Percentiles rank a stretch among this genome's conserved stretches.
These are phyloP conservation scores for Odontocolon sp. DNA, from an alignment of 2,888 invertebrate species.

Conservation along the genomic window DNA sequence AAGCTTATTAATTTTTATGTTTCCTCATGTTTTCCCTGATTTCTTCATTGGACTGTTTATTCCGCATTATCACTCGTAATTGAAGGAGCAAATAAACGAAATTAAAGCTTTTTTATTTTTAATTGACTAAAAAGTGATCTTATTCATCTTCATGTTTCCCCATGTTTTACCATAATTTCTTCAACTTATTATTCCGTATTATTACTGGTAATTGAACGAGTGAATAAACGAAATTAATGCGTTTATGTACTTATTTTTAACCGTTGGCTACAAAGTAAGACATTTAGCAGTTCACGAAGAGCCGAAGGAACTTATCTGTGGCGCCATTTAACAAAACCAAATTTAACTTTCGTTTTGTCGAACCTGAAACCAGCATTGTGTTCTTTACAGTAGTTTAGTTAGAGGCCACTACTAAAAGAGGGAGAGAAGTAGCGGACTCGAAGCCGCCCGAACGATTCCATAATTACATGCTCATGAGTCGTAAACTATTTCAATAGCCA, in stretches of 20 bases:
- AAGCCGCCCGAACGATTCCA: slow-evolving; percentile 53
- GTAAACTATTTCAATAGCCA: slow-evolving; percentile 64
- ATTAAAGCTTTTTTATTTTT: slow-evolving; percentile 12
- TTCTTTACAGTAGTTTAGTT: slow-evolving; percentile 25
- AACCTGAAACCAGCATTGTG: slow-evolving; percentile 6
- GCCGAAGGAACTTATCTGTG: slow-evolving; percentile 1
- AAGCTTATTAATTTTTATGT: slow-evolving; percentile 48
- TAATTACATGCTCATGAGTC: slow-evolving; percentile 64
- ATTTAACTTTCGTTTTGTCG: slow-evolving; percentile 43
- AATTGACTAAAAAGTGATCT: slow-evolving; percentile 33
- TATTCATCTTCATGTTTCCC: slow-evolving; percentile 51
- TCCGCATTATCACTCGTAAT: slow-evolving; percentile 50
- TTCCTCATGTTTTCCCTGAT: slow-evolving; percentile 32
- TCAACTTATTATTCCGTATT: slow-evolving; percentile 49
- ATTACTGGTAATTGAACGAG: slow-evolving; percentile 50
- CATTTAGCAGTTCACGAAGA: slow-evolving; percentile 21
- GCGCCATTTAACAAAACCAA: slow-evolving; percentile 5
- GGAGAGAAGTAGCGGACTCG: slow-evolving; percentile 31
- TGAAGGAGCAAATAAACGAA: slow-evolving; percentile 28
- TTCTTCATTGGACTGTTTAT: slow-evolving; percentile 53
- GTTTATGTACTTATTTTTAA: neutral
- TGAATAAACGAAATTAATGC: slow-evolving; percentile 20
- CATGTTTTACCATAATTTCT: slow-evolving; percentile 48
- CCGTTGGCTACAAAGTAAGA: slow-evolving; percentile 33
- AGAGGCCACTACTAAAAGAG: slow-evolving; percentile 1